Percentiles rank a stretch among this genome's conserved stretches.
Conservation (phyloP, 2,888 invertebrate genomes). For the Leucophenga montana region DNA sequence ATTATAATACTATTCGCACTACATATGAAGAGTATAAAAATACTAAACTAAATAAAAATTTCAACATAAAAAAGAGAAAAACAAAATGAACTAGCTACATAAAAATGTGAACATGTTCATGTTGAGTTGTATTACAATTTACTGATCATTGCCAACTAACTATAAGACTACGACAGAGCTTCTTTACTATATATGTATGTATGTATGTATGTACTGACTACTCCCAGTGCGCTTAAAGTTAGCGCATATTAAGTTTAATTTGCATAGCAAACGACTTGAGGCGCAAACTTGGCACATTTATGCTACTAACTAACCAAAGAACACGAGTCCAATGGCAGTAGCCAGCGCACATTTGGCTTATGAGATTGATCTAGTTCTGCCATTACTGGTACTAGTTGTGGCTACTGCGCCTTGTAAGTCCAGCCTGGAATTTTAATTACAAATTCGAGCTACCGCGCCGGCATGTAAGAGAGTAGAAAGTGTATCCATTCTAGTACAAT, state of each 20-base stretch:
- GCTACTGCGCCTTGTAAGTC: not conserved
- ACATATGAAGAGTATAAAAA: too few relatives aligned
- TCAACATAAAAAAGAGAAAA: not conserved
- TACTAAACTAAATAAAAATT: not conserved
- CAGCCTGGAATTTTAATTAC: slow-evolving; percentile 17
- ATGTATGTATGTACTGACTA: too few relatives aligned
- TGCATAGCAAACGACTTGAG: slow-evolving; percentile 47
- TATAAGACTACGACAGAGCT: too few relatives aligned
- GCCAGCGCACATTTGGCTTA: not conserved
- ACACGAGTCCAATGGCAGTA: too few relatives aligned
- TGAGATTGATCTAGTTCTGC: slow-evolving; percentile 10
- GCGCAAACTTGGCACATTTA: slow-evolving; percentile 22
- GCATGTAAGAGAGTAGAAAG: not conserved
- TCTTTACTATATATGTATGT: too few relatives aligned
- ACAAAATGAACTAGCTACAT: not conserved
- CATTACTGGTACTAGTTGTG: not conserved
- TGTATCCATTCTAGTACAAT: slow-evolving; percentile 2
- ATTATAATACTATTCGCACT: too few relatives aligned
- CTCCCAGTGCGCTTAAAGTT: slow-evolving; percentile 1
- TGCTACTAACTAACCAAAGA: too few relatives aligned
- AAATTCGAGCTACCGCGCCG: not conserved
- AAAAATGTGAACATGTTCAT: slow-evolving; percentile 11
- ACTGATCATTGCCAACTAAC: not conserved
- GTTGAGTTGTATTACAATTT: slow-evolving; percentile 14
- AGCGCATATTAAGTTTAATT: slow-evolving; percentile 52